Base-by-base conservation (phyloP, 2,113 vertebrate genomes). In the Mugil cephalus region DNA sequence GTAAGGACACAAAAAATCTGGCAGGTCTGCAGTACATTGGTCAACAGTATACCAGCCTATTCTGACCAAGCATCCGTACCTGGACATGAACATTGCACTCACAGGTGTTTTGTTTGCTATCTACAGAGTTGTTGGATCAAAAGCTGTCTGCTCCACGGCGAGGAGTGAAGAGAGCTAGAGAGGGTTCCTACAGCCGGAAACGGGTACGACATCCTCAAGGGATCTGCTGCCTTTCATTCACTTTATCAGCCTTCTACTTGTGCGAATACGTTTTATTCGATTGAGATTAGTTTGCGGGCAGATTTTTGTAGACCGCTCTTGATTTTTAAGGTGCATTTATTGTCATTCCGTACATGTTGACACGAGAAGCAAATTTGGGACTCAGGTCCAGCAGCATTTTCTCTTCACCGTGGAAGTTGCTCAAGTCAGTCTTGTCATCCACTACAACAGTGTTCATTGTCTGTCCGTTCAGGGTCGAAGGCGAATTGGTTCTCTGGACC, bases 151-250 rank as follows among this genome's bases (percentile, higher is more conserved):
- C 55, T 62, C 77, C 52, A 34, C 92, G 91, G 5, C 92, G 95
- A 90, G 91, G 94, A 3, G 93, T 96, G 17, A 93, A 96, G 89
- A 94, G 96, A 80, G 90, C 95, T 36, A 94, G 96, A 88, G 97
- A 97, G 2, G 93, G 94, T 63, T 96, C 94, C 51, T 93, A 93
- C 0, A 89, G 95, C 70, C 93, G 96, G 0, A 97, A 97, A 92
- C 85, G 96, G 95, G 97, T 98, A 94, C 76, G 93, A 73, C 6
- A 8, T 15, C 7, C 2, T 34, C 34, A 15, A 63, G 14, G 14
- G 12, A 53, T 71, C 35, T 36, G 42, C 12, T 17, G 24, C 12
- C 1, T 56, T 36, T 61, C 13, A 19, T 68, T 40, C 1, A 34
- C 18, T 17, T 71, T 2, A 17, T 47, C 35, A 60, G 66, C 9